A percentile compares a stretch with the other conserved stretches of the same genome.
These are phyloP conservation scores for Cordilura impudica DNA, from an alignment of 2,888 invertebrate genomes.

Conservation along the genomic window DNA sequence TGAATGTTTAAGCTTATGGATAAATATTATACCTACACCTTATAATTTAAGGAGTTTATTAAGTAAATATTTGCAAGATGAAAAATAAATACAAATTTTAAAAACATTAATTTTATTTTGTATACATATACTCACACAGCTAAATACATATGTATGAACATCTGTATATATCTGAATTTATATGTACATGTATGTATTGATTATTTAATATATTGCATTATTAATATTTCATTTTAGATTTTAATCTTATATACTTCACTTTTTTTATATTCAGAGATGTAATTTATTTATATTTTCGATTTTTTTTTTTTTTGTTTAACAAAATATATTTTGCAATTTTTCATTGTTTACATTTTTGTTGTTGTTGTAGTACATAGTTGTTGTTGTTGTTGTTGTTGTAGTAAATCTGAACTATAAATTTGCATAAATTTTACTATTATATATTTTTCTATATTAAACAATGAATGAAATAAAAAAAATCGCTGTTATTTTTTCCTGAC, in stretches of 20 bases:
- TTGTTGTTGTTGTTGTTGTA: constrained; percentile 50
- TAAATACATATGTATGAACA: too few species aligned
- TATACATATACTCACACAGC: too few species aligned
- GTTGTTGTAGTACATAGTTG: not conserved
- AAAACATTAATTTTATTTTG: not conserved
- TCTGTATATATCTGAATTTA: too few species aligned
- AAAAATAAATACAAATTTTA: not conserved
- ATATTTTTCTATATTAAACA: constrained; percentile 49
- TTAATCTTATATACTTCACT: constrained; percentile 43
- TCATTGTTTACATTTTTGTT: constrained; percentile 39
- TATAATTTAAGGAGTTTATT: constrained; percentile 27
- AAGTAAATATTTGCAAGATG: constrained; percentile 21
- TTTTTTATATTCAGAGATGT: constrained; percentile 20
- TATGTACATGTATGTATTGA: too few species aligned
- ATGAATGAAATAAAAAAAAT: constrained; percentile 44
- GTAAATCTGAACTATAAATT: constrained; percentile 58
- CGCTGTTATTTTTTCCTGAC: constrained; percentile 31
- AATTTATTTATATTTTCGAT: too few species aligned
- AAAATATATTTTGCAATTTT: constrained; percentile 38
- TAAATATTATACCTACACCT: not conserved
- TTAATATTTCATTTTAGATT: constrained; percentile 54
- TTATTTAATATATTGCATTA: constrained; percentile 20
- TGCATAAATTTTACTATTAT: constrained; percentile 60
- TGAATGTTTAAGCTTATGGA: constrained; percentile 52
- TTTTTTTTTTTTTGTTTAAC: constrained; percentile 1